Base-by-base conservation (phyloP, 2,888 invertebrate species). In the Carabus problematicus region DNA sequence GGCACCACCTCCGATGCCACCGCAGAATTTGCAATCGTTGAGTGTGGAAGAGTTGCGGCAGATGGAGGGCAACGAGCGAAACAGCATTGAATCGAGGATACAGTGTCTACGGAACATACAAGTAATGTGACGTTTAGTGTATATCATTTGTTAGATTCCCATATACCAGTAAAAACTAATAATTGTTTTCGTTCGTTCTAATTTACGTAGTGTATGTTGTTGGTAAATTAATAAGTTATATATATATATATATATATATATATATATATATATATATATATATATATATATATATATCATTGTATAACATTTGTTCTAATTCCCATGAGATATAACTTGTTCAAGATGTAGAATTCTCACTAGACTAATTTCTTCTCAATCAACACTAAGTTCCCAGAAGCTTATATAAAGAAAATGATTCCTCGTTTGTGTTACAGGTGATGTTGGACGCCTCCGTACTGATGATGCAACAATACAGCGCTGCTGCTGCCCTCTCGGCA, bases 391-490 rank as follows among this genome's bases (percentile, higher is more conserved):
- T 29, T 29, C 29, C 6, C 29, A 29, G 6, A 2, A 29, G 2
- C 29, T 29, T 29, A 29, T 29, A 29, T 29, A 29, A 29, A 3
- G 29, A 29, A 29, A 29, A 29, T 29, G 2, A 6, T 29, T 29
- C 29, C 29, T 29, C 29, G 2, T 29, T 29, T 29, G 29, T 70
- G 66, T 74, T 96, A 74, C 91, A 95, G 84, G 85, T 94, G 1
- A 88, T 99, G 82, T 81, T 99, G 74, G 98, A 98, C 82, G 95
- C 97, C 49, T 96, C 97, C 2, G 92, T 93, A 71, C 84, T 94
- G 59, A 91, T 98, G 84, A 95, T 98, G 93, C 93, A 94, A 77
- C 97, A 98, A 80, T 98, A 98, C 82, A 89, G 91, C 70, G 85
- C 88, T 59, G 88, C 91, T 18, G 89, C 89, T 59, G 83, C 88